phyloP scores from a whole-genome alignment of 2,888 invertebrate species.

The Tetranychus truncatus region DNA sequence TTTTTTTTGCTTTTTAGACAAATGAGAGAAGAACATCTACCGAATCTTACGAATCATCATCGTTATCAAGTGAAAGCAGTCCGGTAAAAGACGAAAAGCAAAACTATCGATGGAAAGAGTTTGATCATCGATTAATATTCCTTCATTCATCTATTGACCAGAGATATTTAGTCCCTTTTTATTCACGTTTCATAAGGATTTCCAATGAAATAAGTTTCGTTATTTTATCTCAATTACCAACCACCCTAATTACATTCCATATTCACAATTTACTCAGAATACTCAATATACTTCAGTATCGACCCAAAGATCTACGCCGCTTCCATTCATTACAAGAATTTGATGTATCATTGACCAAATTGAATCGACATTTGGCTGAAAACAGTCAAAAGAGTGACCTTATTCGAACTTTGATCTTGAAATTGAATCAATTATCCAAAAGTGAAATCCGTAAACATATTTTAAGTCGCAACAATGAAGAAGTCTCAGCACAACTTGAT shows the following conservation, averaged over 20 bases:
- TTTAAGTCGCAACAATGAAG: not conserved
- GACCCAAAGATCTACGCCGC: not conserved
- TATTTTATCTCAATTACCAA: constrained; percentile 4
- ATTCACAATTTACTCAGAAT: constrained; percentile 7
- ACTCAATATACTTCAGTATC: constrained; percentile 8
- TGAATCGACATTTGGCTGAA: not conserved
- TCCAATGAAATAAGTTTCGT: not conserved
- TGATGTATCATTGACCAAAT: not conserved
- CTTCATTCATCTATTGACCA: constrained; percentile 7
- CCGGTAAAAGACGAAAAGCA: not conserved
- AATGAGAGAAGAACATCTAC: not conserved
- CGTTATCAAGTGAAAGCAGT: not conserved
- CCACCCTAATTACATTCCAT: not conserved
- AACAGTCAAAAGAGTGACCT: not conserved
- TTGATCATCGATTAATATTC: constrained; percentile 8
- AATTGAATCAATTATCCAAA: constrained; percentile 5
- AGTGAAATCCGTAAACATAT: constrained; percentile 1
- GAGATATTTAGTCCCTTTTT: constrained; percentile 6
- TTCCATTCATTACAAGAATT: constrained; percentile 1
- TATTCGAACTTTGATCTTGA: not conserved
- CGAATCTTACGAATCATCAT: not conserved
- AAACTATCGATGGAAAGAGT: not conserved
- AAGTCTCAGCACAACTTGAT: not conserved
- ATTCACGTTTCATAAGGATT: not conserved
- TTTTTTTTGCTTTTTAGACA: too few relatives aligned